Evolutionary conservation across 2,888 invertebrate species (phyloP), one percentile per base, ranked within the genome.

Genomic region (Thumatha senex): DNA sequence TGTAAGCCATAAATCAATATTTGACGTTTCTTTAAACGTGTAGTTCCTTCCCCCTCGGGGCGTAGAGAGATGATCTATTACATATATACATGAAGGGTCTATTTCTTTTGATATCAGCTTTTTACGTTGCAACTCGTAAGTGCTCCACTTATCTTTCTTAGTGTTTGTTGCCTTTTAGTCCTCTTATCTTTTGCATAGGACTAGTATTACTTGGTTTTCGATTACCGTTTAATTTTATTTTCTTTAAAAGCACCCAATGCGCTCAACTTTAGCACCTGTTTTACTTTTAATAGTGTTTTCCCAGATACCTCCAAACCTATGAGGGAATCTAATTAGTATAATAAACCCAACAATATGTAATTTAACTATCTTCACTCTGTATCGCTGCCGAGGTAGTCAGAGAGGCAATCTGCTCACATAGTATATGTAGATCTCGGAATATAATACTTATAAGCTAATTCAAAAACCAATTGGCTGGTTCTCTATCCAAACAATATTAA

Each of bases 11-110:
- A 56, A 53, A 66, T 35, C 48, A 50, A 51, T 54, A 66, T 66
- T 52, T 43, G 59, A 56, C 56, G 34, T 62, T 64, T 58, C 41
- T 52, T 31, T 45, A 48, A 56, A 56, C 49, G 47, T 39, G 54
- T 62, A 67, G 69, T 63, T 62, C 56, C 56, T 62, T 45, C 38
- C 61, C 56, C 62, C 67, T 48, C 10, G 54, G 41, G 65, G 63
- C 43, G 7, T n/a, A n/a, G 40, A 15, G 35, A 29, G 46, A 39
- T 15, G 46, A 39, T 44, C 18, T 47, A 40, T 40, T 40, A 38
- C 15, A 14, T 42, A n/a, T 42, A 41, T 46, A 13, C 35, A 40
- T 24, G 14, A 13, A 34, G 15, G 24, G 29, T 30, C 40, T 44
- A 29, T 30, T 40, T 40, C 24, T 13, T 10, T 29, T 0, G 34